Evolutionary conservation across 2,888 invertebrate genomes (phyloP), one percentile per base, ranked within the genome.

Genomic region (Nycteola revayana): DNA sequence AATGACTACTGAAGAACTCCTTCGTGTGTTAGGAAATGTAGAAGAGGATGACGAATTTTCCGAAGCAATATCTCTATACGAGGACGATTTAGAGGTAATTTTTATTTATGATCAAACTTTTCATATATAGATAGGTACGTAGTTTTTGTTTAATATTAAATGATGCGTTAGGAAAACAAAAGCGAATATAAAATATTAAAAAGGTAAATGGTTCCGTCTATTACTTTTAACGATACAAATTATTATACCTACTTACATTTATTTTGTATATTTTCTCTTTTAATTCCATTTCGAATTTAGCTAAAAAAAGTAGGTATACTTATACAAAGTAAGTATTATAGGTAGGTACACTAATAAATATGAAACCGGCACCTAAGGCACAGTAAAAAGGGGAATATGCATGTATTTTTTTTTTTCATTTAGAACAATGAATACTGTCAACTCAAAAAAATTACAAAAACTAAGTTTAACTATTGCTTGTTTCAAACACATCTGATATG

Each of bases 1-100:
- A 37, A 32, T 32, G 32, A 32, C 37, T 37, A 37, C 37, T 37
- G 37, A 37, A 32, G 32, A 32, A 37, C 37, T 32, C 37, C 37
- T 37, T 32, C 28, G 28, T 28, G 37, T 37, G 32, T 37, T 37
- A 37, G 32, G 21, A 32, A 32, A 25, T 37, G 37, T 32, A 30
- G 36, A 33, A 33, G 23, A 30, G 30, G 30, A 22, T 36, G 36
- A 36, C 3, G 22, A 26, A 36, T 35, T 29, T 29, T 35, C 25
- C 14, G 29, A 29, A 29, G 28, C 28, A 29, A 35, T 25, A 29
- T 35, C 28, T 29, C 24, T 34, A 34, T 34, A 34, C 34, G 34
- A 28, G 34, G 34, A 28, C n/a, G 28, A 34, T 28, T 34, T 28
- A 34, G 34, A 28, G 34, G 34, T 28, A 24, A 28, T 28, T 35